Evolutionary conservation across 1,140 invertebrate species (phyloP).

Genomic region (Drosophila dunni): DNA sequence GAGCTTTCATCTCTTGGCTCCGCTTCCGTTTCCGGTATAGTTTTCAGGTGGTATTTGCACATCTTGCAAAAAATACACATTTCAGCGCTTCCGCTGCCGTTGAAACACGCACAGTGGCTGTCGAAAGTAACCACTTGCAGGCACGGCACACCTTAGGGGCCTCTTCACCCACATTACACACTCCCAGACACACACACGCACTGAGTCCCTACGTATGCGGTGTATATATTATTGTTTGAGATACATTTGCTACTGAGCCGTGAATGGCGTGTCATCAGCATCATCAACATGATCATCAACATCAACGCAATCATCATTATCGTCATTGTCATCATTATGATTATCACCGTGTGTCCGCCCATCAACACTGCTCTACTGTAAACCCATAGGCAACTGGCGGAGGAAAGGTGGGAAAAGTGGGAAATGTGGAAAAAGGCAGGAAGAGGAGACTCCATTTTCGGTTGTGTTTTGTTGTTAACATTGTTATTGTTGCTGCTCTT

Average conservation of each 20-base stretch:
- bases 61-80: conserved; percentile 25
- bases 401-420: background rate
- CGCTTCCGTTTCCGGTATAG: conserved; percentile 76
- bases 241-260: conserved; percentile 67
- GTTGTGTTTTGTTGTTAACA: conserved; percentile 33
- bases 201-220: conserved; percentile 31
- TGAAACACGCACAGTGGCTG: conserved; percentile 2
- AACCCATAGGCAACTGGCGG: conserved; percentile 31
- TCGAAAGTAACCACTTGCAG: conserved; percentile 3
- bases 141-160: conserved; percentile 22
- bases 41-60: conserved; percentile 56
- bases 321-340: conserved; percentile 30
- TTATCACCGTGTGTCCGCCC: conserved; percentile 39
- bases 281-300: conserved; percentile 56
- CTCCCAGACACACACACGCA: background rate
- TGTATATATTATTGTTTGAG: conserved; percentile 74
- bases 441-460: conserved; percentile 32
- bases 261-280: conserved; percentile 68
- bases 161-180: conserved; percentile 6
- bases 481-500: conserved; percentile 38
- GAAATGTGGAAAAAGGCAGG: too few relatives aligned
- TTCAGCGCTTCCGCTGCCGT: conserved; percentile 13
- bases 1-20: conserved; percentile 46
- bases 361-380: conserved; percentile 32
- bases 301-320: conserved; percentile 39